Evolutionary conservation across 2,888 invertebrate species (phyloP), one percentile per base, ranked within the genome.

Genomic region (Synergus umbraculus): DNA sequence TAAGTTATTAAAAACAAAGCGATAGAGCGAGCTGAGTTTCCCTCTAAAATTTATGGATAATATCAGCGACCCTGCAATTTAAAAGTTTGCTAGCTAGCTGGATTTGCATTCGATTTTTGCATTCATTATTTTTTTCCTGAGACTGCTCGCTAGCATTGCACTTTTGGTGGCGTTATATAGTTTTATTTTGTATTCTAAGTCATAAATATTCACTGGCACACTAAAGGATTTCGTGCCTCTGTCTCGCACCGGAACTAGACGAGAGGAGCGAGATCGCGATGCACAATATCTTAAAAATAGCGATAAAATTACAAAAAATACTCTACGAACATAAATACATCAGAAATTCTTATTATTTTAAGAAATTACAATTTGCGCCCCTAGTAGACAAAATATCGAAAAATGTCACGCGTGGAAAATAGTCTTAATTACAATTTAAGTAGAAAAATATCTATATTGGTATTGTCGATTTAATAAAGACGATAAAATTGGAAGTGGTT

Each of bases 1-100:
- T 5, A 9, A 12, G 41, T 13, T 18, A 10, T n/a, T 18, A 41
- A 67, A 43, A 77, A 64, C 65, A 60, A 65, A 63, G 64, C 9
- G 37, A 18, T 77, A 64, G 64, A 77, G 64, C 46, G 77, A 76
- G 46, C 64, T 63, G 76, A 77, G 73, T 54, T 73, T 73, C 73
- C 73, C 54, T 54, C n/a, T 54, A 54, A n/a, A 54, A 49, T 37
- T 54, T 15, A 41, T 73, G 73, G 73, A 37, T 37, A 54, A 73
- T 73, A 66, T 41, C 43, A 66, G 37, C 41, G 37, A 73, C 4
- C 37, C n/a, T 18, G 66, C 66, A n/a, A n/a, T 66, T 54, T 54
- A 41, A 54, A 73, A 54, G 49, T 54, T 54, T 73, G 73, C 37
- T 37, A 73, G 73, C 73, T 37, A 73, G 73, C 73, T 73, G 54